Conservation (phyloP, 2,888 invertebrate species). For the Amblyjoppa proteus region DNA sequence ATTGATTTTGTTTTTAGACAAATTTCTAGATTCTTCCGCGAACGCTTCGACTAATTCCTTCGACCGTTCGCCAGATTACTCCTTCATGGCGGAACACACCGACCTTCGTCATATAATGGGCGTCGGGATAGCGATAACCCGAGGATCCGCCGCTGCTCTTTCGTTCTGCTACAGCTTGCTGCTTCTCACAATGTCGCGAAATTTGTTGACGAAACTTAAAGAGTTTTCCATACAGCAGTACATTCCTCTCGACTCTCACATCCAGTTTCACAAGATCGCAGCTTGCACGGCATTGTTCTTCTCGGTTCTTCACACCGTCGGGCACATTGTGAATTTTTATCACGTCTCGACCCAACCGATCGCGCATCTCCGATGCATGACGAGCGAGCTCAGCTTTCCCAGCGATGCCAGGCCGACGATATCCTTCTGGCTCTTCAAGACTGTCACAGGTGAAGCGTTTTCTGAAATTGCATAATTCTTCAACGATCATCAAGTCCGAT, state of each 20-base stretch:
- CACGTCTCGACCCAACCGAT: constrained; percentile 98
- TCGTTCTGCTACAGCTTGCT: constrained; percentile 97
- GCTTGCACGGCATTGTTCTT: constrained; percentile 98
- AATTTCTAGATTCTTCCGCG: not conserved
- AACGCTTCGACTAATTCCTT: not conserved
- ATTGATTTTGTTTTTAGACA: not conserved
- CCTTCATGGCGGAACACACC: constrained; percentile 98
- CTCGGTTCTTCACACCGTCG: constrained; percentile 95
- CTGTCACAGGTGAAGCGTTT: constrained; percentile 91
- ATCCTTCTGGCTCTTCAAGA: constrained; percentile 97
- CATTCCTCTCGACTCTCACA: constrained; percentile 97
- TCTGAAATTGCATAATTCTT: not conserved
- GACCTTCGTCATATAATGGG: constrained; percentile 99
- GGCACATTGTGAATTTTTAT: constrained; percentile 98
- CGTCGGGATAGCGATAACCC: constrained; percentile 97
- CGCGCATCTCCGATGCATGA: constrained; percentile 96
- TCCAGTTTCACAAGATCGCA: constrained; percentile 98
- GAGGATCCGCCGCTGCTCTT: constrained; percentile 97
- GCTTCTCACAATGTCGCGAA: constrained; percentile 96
- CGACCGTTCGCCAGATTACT: constrained; percentile 89
- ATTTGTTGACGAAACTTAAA: constrained; percentile 96
- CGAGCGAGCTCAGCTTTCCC: constrained; percentile 96
- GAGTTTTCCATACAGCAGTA: constrained; percentile 97
- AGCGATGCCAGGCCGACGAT: constrained; percentile 98
- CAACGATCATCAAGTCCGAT: not conserved